Evolutionary conservation across 2,888 invertebrate genomes (phyloP), one percentile per base, ranked within the genome.

Genomic region (Cerastis rubricosa): DNA sequence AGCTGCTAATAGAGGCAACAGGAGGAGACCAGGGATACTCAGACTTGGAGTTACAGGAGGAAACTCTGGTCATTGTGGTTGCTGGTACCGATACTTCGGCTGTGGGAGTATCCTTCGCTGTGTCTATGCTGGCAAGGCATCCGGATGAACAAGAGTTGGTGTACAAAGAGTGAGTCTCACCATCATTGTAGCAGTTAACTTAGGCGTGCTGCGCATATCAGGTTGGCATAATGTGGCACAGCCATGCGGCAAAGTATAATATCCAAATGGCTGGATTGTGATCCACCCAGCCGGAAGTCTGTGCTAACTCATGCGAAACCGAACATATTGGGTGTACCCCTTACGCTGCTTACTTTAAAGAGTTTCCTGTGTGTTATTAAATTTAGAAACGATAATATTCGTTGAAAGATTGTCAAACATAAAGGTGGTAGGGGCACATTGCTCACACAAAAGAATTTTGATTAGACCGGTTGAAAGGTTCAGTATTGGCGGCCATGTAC

Each of bases 71-170:
- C 2, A 71, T 94, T 9, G 68, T 91, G 8, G 17, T 92, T 1
- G 94, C 94, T 40, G 94, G 93, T 2, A 94, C 92, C 0, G 94
- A 94, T 63, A 94, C 94, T 0, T 91, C 93, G 0, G 93, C 94
- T 5, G 91, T 92, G 0, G 92, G 90, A 0, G 71, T 85, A 0
- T 86, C 90, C 0, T 94, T 92, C 63, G 87, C 90, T 0, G 70
- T 89, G 4, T 77, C 89, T 3, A 85, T 94, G 90, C 80, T 94
- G 57, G 88, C 92, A 1, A 85, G 81, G 49, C 85, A 93, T 57
- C 90, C 84, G 29, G 85, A 90, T 11, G 88, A 92, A 0, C 94
- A 94, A 76, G 89, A 94, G 4, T 89, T 89, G 68, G 88, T 91
- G 7, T 91, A 89, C 68, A 71, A 86, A 65, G 93, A 93, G 93